Conservation (phyloP, 1,140 invertebrate species). For the Plodia interpunctella region DNA sequence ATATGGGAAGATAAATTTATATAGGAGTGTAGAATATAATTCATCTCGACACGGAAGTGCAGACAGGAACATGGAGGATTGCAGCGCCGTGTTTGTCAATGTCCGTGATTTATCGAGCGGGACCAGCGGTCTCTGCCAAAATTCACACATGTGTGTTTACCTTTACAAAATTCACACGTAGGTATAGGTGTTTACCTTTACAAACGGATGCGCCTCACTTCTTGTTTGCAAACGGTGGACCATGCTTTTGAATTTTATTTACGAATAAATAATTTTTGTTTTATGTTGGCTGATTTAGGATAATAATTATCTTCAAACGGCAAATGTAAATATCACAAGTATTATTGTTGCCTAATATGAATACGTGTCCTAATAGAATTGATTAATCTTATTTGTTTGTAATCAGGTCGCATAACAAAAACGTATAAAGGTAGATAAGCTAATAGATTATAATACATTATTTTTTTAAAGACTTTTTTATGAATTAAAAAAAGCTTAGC, state of each 20-base stretch:
- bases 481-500: too few species aligned
- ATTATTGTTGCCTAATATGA: too few species aligned
- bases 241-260: background rate
- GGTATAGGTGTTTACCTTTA: slow-evolving; percentile 4
- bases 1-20: background rate
- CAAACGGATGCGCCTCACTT: background rate
- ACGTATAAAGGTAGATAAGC: too few species aligned
- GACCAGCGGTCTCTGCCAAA: background rate
- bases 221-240: background rate
- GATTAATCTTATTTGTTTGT: too few species aligned
- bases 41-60: slow-evolving; percentile 1
- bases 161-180: background rate
- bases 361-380: too few species aligned
- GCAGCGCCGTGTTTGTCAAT: slow-evolving; percentile 6
- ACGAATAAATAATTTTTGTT: too few species aligned
- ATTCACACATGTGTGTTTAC: slow-evolving; percentile 3
- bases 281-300: too few species aligned
- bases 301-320: too few species aligned
- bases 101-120: background rate
- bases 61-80: background rate
- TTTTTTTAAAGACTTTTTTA: too few species aligned
- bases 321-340: too few species aligned
- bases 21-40: background rate
- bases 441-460: too few species aligned
- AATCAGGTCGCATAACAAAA: too few species aligned